Evolutionary conservation across 2,113 vertebrate genomes (phyloP), one percentile per base, ranked within the genome.

Genomic region (Chloropsis cyanopogon): DNA sequence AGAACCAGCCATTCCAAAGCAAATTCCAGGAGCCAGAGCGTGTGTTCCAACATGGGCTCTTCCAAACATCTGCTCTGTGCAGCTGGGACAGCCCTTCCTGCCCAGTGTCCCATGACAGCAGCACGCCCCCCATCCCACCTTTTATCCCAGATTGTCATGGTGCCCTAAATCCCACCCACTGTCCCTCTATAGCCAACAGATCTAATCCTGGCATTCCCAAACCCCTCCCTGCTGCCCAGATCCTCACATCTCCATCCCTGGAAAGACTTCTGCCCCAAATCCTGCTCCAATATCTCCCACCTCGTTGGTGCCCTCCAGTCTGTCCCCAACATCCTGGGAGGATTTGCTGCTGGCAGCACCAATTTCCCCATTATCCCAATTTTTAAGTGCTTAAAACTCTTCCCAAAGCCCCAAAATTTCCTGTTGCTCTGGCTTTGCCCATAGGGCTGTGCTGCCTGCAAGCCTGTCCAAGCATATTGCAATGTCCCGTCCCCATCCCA

Each of bases 241-340:
- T 44, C 21, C 31, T 53, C 28, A 7, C 2, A 28, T 10, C 5
- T 80, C 59, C 29, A 9, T 15, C 26, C 61, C 33, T 63, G 44
- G 46, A 80, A 50, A 65, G 10, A 14, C 2, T 70, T 47, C 42
- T 60, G 6, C 10, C 71, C 19, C 28, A 50, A 72, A 49, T 61
- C 26, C 60, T 86, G 5, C 6, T 52, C 41, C 52, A 7, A 0
- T 2, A 4, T 25, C 8, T 20, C 41, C 19, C 41, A 11, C 3
- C 1, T 2, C 35, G 5, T 73, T 29, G 8, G 3, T 54, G 50
- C 8, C 26, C 12, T 1, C 0, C 0, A 31, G 7, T 50, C 29
- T 29, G 12, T 11, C 12, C 33, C 26, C 3, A 46, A 2, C 9
- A 69, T 39, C 20, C 47, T 52, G 29, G 37, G 28, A 66, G 19